Conservation (phyloP, 1,140 invertebrate genomes). For the Drosophila teissieri region DNA sequence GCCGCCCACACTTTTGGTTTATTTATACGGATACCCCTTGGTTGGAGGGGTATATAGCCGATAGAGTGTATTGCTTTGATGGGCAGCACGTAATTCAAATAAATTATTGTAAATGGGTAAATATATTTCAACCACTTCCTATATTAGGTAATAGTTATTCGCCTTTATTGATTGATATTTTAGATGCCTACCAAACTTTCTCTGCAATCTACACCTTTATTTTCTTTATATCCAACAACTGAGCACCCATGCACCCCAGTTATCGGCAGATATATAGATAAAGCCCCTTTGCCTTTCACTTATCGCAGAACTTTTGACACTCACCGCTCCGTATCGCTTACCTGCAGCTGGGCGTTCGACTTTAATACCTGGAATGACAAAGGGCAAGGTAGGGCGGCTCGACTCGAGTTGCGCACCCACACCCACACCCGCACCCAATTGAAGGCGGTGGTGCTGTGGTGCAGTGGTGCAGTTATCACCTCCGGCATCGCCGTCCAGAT, state of each 20-base stretch:
- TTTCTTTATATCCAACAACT: not conserved
- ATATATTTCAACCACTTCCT: too few species aligned
- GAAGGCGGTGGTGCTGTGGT: constrained; percentile 19
- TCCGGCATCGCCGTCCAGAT: constrained; percentile 53
- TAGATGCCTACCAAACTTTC: not conserved
- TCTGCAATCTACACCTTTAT: not conserved
- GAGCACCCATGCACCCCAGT: constrained; percentile 1
- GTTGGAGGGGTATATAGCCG: not conserved
- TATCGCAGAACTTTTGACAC: constrained; percentile 59
- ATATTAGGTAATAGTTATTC: too few species aligned
- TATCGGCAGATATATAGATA: constrained; percentile 25
- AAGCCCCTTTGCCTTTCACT: constrained; percentile 32
- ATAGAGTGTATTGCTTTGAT: not conserved
- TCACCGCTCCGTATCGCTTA: constrained; percentile 48
- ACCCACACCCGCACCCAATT: constrained; percentile 14
- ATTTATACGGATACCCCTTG: constrained; percentile 56
- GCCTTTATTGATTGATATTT: too few species aligned
- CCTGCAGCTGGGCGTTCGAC: constrained; percentile 50
- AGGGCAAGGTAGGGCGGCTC: constrained; percentile 51
- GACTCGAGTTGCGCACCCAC: constrained; percentile 34
- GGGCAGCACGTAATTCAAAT: too few species aligned
- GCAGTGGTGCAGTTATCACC: constrained; percentile 41
- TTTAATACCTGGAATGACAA: constrained; percentile 52
- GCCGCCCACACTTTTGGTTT: constrained; percentile 65
- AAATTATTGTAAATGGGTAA: too few species aligned